Evolutionary conservation across 2,797 vertebrate genomes (phyloP), one percentile per base, ranked within the genome.

Genomic region (Varecia variegata): DNA sequence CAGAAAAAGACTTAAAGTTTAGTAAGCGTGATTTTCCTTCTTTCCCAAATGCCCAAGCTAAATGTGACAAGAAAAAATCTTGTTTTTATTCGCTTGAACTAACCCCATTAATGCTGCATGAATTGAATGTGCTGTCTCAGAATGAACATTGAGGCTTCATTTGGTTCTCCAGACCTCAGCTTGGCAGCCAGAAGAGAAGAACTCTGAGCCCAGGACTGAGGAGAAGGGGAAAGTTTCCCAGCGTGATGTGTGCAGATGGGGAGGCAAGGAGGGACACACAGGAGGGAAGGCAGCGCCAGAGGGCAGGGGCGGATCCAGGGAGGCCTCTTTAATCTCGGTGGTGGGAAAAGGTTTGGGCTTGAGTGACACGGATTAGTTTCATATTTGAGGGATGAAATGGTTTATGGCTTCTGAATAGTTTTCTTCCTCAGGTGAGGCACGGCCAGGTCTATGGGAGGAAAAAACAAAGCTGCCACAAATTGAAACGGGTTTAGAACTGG

Each of bases 281-380:
- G 81, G 3, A 80, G 73, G 92, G 50, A 95, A 54, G 84, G 68
- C 52, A 91, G 86, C 82, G 95, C 97, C 97, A 97, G 95, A 98
- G 96, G 97, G 98, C 87, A 97, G 89, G 87, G 96, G 87, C 2
- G 2, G 82, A 96, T 94, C 92, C 87, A 25, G 92, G 95, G 88
- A 97, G 95, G 94, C 86, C 88, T 77, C 95, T 94, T 97, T 98
- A 96, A 98, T 98, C 96, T 96, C 82, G 95, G 88, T 95, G 68
- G 2, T 97, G 77, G 97, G 93, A 98, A 98, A 91, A 97, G 89
- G 92, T 95, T 97, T 97, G 97, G 95, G 81, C 88, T 98, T 94
- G 62, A 97, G 88, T 97, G 96, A 98, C 96, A 97, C 65, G 73
- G 96, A 98, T 98, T 98, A 97, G 83, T 94, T 95, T 89, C 94